Percentiles rank a stretch among this genome's conserved stretches.
phyloP scores from a whole-genome alignment of 2,888 invertebrate genomes.

The Drosophila affinis region DNA sequence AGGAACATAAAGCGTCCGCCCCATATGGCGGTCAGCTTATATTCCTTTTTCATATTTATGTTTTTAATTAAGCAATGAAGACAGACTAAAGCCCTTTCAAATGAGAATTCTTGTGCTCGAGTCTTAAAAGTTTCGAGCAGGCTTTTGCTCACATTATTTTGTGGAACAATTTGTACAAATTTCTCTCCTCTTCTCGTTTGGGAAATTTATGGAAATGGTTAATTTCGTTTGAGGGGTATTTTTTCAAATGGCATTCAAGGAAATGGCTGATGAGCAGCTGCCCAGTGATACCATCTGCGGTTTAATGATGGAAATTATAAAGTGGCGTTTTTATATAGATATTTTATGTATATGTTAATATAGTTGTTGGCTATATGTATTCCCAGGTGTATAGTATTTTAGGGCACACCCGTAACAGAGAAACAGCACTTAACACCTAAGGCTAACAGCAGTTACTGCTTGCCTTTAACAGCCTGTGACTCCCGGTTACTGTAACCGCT shows the following conservation, averaged over 20 bases:
- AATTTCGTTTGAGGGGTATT: not conserved
- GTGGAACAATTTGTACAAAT: slow-evolving; percentile 4
- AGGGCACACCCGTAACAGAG: no score
- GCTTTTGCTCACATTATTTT: not conserved
- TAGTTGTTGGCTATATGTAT: no score
- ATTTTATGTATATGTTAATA: no score
- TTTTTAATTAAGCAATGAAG: slow-evolving; percentile 52
- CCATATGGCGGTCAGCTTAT: slow-evolving; percentile 35
- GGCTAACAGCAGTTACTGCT: no score
- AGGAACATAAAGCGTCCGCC: slow-evolving; percentile 18
- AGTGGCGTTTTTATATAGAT: no score
- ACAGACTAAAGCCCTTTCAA: slow-evolving; percentile 33
- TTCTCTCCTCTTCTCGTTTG: not conserved
- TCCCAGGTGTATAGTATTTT: no score
- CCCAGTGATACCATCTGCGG: not conserved
- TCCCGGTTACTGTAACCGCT: no score
- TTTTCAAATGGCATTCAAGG: not conserved
- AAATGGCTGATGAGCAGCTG: not conserved
- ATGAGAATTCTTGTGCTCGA: slow-evolving; percentile 25
- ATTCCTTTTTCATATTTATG: slow-evolving; percentile 44
- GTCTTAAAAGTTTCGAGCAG: slow-evolving; percentile 8
- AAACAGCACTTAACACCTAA: no score
- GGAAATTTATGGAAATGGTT: not conserved
- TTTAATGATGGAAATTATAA: not conserved
- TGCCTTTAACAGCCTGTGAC: no score